Base-by-base conservation (phyloP, 1,140 invertebrate species). In the Caenorhabditis brenneri region DNA sequence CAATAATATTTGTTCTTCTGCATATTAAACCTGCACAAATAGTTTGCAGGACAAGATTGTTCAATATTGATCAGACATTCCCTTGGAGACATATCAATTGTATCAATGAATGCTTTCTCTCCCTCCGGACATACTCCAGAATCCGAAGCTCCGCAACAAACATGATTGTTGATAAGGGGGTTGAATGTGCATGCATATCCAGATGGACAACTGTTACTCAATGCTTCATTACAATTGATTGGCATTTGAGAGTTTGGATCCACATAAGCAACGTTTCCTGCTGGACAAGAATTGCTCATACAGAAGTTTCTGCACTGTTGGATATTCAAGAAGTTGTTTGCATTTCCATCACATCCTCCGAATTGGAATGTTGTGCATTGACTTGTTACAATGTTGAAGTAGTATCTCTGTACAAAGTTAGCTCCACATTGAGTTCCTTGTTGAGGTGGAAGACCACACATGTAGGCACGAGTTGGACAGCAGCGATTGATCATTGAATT, bases 1-100 rank as follows among this genome's bases (percentile, higher is more conserved):
- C 85, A 86, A 79, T 85, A 86, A 55, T 86, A 86, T 42, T 86
- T 85, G 58, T 86, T 86, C 60, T 83, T 80, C 36, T 81, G 79
- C 36, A 83, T 58, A 51, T 86, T 58, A 80, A 86, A 86, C 5
- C 85, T 49, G 36, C 85, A 86, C 4, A 86, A 51, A 55, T 86
- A 86, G 48, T 86, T 86, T 0, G 79, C 29, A 19, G 85, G 85
- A 74, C 85, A 86, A 53, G 85, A 86, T 19, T 48, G 78, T 39
- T 86, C 85, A 42, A 86, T 48, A 74, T 86, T 86, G 36, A 86
- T 86, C 22, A 86, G 22, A 53, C 84, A 86, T 79, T 86, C 85
- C 10, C 83, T 48, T 31, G 84, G 48, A 10, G 85, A 84, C 42
- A 84, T 65, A 16, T 69, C 69, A n/a, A 85, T 39, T 6, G 85